These are phyloP conservation scores for Harlomillsia oculata DNA, from an alignment of 1,140 invertebrate species.

Conservation along the genomic window DNA sequence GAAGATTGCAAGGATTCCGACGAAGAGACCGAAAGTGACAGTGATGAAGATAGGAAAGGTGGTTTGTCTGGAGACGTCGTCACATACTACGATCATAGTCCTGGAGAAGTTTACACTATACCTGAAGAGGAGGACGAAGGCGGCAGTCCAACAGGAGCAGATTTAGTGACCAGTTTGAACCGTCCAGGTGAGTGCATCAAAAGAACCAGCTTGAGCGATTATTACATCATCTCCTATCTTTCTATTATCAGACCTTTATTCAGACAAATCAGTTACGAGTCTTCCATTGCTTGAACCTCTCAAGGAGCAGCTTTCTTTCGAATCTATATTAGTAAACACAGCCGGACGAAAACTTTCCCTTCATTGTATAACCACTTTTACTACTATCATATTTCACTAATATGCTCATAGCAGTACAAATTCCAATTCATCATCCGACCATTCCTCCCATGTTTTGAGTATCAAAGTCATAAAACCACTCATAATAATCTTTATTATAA, in stretches of 20 bases:
- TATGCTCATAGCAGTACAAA: conserved; percentile 1
- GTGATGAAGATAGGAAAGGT: conserved; percentile 25
- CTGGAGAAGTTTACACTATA: conserved; percentile 48
- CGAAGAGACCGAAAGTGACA: conserved; percentile 31
- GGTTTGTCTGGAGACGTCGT: conserved; percentile 4
- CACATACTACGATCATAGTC: conserved; percentile 44
- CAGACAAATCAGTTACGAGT: too few species aligned
- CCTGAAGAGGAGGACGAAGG: conserved; percentile 49
- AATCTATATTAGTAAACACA: too few species aligned
- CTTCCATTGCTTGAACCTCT: conserved; percentile 33
- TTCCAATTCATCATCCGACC: too few species aligned
- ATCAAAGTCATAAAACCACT: too few species aligned
- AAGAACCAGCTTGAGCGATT: conserved; percentile 12
- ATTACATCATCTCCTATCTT: conserved; percentile 22
- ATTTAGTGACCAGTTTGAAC: conserved; percentile 43
- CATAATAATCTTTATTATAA: too few species aligned
- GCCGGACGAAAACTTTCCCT: conserved; percentile 27
- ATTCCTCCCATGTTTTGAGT: too few species aligned
- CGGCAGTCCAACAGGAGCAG: conserved; percentile 44
- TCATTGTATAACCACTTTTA: not conserved
- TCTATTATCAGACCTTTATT: too few species aligned
- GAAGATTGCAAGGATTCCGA: conserved; percentile 34
- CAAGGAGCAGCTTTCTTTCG: conserved; percentile 25
- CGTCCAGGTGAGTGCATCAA: conserved; percentile 31
- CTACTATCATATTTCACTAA: not conserved